Conservation (phyloP, 2,113 vertebrate species). For the Erythrocercus mccallii region DNA sequence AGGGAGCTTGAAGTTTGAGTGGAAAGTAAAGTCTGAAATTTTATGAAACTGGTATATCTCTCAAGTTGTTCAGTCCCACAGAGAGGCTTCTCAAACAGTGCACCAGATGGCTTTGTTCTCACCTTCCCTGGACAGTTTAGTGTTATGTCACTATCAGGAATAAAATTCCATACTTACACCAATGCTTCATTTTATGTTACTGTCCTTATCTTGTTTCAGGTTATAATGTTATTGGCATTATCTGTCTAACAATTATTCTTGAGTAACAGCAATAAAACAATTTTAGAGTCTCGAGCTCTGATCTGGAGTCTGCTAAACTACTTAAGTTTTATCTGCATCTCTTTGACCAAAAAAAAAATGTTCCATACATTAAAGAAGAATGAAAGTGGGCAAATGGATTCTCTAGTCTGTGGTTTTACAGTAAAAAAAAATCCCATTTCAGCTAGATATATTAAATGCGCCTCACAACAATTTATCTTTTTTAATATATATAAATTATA, state of each 20-base stretch:
- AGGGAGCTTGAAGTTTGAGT: neutral
- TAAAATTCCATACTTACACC: neutral
- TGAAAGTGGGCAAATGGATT: neutral
- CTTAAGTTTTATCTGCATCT: neutral
- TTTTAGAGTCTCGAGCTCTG: neutral
- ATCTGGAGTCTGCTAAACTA: neutral
- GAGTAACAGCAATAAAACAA: neutral
- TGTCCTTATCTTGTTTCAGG: neutral
- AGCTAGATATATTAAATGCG: neutral
- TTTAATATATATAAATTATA: neutral
- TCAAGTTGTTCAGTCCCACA: neutral
- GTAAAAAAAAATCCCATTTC: neutral
- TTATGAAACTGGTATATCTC: neutral
- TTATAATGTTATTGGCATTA: conserved; percentile 13
- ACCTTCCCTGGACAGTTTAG: neutral
- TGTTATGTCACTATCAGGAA: neutral
- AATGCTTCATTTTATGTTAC: neutral
- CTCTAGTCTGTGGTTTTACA: neutral
- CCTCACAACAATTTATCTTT: neutral
- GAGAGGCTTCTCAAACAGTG: neutral
- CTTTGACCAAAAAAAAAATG: neutral
- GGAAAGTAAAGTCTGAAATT: neutral
- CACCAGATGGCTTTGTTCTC: conserved; percentile 1
- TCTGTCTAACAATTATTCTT: conserved; percentile 20
- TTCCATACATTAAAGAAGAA: conserved; percentile 3